phyloP scores from a whole-genome alignment of 2,888 invertebrate species.

The Pyrochroa serraticornis region DNA sequence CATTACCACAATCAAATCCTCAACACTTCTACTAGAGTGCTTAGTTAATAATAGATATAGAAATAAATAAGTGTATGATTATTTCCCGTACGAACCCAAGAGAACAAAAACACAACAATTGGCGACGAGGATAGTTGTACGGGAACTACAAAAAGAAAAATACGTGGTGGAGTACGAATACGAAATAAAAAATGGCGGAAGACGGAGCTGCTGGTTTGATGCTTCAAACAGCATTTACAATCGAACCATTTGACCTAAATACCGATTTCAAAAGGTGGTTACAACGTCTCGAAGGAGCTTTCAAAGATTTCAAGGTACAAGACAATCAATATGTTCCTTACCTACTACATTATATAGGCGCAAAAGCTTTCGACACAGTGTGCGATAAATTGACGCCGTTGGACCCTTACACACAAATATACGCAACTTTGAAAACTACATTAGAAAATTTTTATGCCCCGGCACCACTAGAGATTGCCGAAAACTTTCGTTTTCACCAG shows the following conservation, averaged over 20 bases:
- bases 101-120: too few species aligned
- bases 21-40: too few species aligned
- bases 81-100: too few species aligned
- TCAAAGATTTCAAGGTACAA: conserved; percentile 14
- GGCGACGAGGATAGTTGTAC: too few species aligned
- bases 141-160: too few species aligned
- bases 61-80: too few species aligned
- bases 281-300: conserved; percentile 18
- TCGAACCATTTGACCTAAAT: conserved; percentile 14
- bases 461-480: conserved; percentile 36
- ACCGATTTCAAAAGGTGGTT: conserved; percentile 16
- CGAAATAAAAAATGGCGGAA: too few species aligned
- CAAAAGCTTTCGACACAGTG: conserved; percentile 22
- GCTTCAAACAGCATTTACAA: conserved; percentile 23
- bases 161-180: too few species aligned
- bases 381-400: conserved; percentile 9
- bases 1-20: too few species aligned
- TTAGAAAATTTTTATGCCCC: conserved; percentile 15
- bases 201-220: too few species aligned
- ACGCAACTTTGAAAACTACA: background rate
- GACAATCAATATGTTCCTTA: conserved; percentile 2
- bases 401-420: conserved; percentile 1
- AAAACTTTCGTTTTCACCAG: conserved; percentile 35
- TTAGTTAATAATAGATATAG: too few species aligned
- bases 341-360: conserved; percentile 26